A percentile compares a stretch with the other conserved stretches of the same genome.
Conservation (phyloP, 2,797 vertebrate species). For the Anableps anableps region DNA sequence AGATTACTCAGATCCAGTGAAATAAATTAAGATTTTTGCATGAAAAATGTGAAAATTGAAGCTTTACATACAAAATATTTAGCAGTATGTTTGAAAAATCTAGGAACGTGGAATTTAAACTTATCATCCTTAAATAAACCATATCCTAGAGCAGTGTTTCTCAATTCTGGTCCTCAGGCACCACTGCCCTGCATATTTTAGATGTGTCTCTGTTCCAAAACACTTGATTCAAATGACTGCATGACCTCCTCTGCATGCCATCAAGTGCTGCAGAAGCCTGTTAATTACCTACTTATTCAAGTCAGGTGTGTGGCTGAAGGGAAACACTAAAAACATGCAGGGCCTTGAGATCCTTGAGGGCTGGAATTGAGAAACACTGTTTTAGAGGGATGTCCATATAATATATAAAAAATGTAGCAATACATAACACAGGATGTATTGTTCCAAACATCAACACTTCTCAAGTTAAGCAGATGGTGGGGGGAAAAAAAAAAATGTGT, state of each 20-base stretch:
- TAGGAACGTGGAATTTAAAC: neutral
- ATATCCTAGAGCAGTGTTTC: too few species aligned
- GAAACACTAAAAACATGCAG: too few species aligned
- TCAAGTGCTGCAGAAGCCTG: too few species aligned
- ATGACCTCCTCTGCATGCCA: too few species aligned
- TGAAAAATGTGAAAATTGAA: neutral
- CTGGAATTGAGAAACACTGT: too few species aligned
- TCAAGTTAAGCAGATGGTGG: neutral
- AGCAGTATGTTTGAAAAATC: neutral
- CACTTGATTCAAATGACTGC: too few species aligned
- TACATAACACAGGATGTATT: neutral
- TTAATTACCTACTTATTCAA: too few species aligned
- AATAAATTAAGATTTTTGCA: neutral
- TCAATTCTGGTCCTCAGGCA: too few species aligned
- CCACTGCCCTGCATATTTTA: too few species aligned
- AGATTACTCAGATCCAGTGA: neutral
- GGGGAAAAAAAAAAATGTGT: neutral
- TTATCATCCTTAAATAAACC: neutral
- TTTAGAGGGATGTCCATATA: neutral
- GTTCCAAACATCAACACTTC: neutral
- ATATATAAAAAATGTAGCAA: neutral
- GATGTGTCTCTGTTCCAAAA: too few species aligned
- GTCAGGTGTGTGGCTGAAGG: too few species aligned
- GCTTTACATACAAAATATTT: neutral
- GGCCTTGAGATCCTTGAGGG: too few species aligned